Conservation (phyloP, 2,113 vertebrate genomes). For the Apus apus region DNA sequence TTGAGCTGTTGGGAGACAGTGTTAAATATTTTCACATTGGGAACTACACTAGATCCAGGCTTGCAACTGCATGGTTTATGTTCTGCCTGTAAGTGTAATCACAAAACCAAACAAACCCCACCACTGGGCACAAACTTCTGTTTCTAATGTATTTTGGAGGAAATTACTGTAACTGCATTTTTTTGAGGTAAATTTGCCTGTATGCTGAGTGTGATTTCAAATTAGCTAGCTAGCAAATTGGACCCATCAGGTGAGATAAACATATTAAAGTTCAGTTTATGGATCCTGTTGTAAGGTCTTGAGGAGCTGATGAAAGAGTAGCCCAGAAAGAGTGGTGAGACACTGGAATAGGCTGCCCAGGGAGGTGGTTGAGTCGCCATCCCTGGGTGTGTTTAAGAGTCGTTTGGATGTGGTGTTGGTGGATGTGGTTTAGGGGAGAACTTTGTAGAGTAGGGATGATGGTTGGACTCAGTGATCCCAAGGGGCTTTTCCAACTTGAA, state of each 20-base stretch:
- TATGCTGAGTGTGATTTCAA: neutral
- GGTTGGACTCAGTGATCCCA: no score
- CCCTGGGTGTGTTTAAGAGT: no score
- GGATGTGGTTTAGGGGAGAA: no score
- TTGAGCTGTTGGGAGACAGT: neutral
- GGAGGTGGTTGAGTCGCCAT: no score
- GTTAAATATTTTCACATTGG: neutral
- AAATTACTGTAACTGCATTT: neutral
- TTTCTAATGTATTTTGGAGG: neutral
- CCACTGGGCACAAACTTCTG: neutral
- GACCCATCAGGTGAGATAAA: neutral
- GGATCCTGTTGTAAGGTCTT: neutral
- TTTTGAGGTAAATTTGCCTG: neutral
- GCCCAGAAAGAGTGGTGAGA: no score
- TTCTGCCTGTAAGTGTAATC: neutral
- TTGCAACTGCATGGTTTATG: neutral
- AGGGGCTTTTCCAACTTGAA: no score
- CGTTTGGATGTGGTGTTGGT: no score
- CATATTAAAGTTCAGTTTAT: neutral
- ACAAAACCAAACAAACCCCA: neutral
- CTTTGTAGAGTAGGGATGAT: no score
- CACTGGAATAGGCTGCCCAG: no score
- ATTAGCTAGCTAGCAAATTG: neutral
- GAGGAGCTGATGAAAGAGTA: neutral
- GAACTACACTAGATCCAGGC: neutral